Percentiles rank a stretch among this genome's conserved stretches.
Evolutionary conservation across 2,113 vertebrate species (phyloP).

Genomic region (Callaeas wilsoni): DNA sequence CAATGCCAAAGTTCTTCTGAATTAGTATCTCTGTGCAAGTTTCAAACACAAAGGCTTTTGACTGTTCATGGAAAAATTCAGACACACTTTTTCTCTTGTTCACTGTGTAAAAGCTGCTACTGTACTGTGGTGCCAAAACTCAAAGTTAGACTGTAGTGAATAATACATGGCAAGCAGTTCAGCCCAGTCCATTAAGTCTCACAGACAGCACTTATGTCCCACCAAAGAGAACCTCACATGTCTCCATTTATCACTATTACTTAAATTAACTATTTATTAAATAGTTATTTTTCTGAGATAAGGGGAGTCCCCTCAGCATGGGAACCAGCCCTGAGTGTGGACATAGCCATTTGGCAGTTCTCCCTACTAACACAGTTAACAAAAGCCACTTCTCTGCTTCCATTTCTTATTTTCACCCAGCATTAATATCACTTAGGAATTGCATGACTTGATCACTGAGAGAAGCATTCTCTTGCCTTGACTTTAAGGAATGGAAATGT

Average conservation of each 20-base stretch:
- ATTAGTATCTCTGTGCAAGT: slow-evolving; percentile 4
- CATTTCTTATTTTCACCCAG: not conserved
- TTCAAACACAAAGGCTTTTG: slow-evolving; percentile 62
- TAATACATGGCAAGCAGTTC: slow-evolving; percentile 35
- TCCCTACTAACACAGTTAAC: not conserved
- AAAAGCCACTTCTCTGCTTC: not conserved
- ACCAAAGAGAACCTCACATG: not conserved
- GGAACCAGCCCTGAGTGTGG: not conserved
- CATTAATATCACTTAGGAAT: not conserved
- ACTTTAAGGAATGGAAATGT: not conserved
- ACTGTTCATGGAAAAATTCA: slow-evolving; percentile 58
- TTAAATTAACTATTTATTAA: no score
- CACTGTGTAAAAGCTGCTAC: slow-evolving; percentile 15
- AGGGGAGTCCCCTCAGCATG: not conserved
- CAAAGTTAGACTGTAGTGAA: slow-evolving; percentile 49
- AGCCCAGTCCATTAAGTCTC: not conserved
- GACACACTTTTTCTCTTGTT: slow-evolving; percentile 28
- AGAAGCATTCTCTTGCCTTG: not conserved
- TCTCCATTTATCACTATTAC: not conserved
- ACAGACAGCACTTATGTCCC: not conserved
- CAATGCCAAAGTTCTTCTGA: slow-evolving; percentile 48
- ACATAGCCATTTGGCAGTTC: not conserved
- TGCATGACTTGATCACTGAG: not conserved
- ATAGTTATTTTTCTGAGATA: not conserved
- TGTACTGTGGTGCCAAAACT: slow-evolving; percentile 43